phyloP scores from a whole-genome alignment of 2,113 vertebrate genomes.

The Cyanoderma ruficeps region DNA sequence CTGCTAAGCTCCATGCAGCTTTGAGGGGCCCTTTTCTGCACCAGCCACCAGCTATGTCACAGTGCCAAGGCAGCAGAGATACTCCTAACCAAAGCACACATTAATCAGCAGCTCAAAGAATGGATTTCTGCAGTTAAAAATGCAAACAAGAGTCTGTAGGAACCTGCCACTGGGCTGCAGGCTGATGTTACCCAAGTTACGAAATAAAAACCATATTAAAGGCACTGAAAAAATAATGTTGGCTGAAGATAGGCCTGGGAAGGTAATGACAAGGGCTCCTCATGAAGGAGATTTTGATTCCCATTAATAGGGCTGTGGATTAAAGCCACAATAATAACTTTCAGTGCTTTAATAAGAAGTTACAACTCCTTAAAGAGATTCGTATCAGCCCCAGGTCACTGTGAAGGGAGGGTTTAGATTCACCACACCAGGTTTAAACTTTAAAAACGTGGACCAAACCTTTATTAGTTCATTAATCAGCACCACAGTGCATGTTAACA shows the following conservation, averaged over 20 bases:
- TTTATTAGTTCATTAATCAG: not conserved
- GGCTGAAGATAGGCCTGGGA: not conserved
- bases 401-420: not conserved
- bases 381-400: not conserved
- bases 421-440: not conserved
- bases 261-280: not conserved
- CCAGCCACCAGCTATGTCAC: not conserved
- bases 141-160: not conserved
- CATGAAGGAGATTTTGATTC: not conserved
- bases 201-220: not conserved
- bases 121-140: not conserved
- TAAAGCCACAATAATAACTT: not conserved
- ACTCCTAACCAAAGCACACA: not conserved
- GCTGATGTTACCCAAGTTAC: not conserved
- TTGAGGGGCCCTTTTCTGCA: constrained; percentile 42
- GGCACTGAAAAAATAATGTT: not conserved
- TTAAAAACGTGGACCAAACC: no score
- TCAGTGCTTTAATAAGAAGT: not conserved
- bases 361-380: not conserved
- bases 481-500: not conserved
- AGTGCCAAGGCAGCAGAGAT: not conserved
- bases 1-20: not conserved
- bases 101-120: not conserved
- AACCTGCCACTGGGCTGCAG: not conserved
- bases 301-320: not conserved